Base-by-base conservation (phyloP, 2,797 vertebrate species). In the Centropyge bicolor region DNA sequence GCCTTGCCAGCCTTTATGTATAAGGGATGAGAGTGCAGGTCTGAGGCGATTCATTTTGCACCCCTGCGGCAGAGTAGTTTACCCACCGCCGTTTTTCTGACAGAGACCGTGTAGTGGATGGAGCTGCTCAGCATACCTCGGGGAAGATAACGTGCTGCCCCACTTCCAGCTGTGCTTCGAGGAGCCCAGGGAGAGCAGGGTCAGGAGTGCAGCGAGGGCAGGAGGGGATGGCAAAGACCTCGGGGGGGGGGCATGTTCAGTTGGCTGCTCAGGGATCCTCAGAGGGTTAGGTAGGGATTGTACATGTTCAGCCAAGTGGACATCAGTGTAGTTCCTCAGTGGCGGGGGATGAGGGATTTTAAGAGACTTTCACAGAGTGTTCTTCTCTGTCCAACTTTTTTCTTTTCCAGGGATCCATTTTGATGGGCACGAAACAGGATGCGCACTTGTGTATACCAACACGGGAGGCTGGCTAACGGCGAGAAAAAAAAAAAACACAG, bases 271-370 rank as follows among this genome's bases (percentile, higher is more conserved):
- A 13, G 54, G 80, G 70, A 78, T 75, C 77, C 76, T 86, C 78
- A 19, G 54, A 80, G 85, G 70, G 76, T 73, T 49, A 81, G 82
- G 76, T 81, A 69, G 68, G 57, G 76, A 82, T 76, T 78, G 80
- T 73, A 84, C 82, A 76, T 71, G 83, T 79, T 90, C 82, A 81
- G 64, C 71, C 52, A 24, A 88, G 88, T 81, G 85, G 86, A 92
- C 87, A 89, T 76, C 82, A 63, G 46, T 74, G 82, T 74, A 81
- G 76, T 59, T 81, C 74, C 70, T 77, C 73, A 55, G 62, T 40
- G 76, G 70, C 17, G 27, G 61, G 64, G 80, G 70, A 78, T 63
- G 12, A 65, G 60, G 76, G 82, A 68, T 68, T 82, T 85, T 79
- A 27, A 82, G 56, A 83, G 78, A 85, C 77, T 86, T 72, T 76